Conservation (phyloP, 2,113 vertebrate species). For the Phalacrocorax pelagicus region DNA sequence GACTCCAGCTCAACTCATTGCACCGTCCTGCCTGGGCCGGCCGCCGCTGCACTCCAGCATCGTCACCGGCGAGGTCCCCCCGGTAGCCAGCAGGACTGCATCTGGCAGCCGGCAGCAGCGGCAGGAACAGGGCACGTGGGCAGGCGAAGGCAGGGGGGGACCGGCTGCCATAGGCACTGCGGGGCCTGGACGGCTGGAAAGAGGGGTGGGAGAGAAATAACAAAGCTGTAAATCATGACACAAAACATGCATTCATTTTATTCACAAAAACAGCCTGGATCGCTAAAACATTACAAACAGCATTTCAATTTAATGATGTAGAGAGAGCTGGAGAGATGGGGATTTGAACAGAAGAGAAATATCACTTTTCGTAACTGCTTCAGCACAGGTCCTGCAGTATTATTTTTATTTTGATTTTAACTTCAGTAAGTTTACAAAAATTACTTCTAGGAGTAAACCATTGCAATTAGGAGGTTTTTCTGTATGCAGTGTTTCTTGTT, state of each 20-base stretch:
- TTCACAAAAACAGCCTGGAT: constrained; percentile 99
- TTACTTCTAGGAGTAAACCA: constrained; percentile 70
- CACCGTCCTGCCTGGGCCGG: background rate
- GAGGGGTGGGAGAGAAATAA: constrained; percentile 81
- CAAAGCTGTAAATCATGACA: constrained; percentile 88
- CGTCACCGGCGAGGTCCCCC: background rate
- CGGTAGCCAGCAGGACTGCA: background rate
- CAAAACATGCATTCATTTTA: constrained; percentile 99
- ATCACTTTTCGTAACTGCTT: constrained; percentile 57
- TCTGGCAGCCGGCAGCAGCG: background rate
- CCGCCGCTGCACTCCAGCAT: fast-evolving
- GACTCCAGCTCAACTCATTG: background rate
- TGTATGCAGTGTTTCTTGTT: constrained; percentile 51
- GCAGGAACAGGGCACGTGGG: fast-evolving
- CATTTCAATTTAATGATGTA: constrained; percentile 90
- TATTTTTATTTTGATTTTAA: constrained; percentile 55
- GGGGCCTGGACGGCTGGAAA: background rate
- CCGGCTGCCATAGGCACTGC: fast-evolving
- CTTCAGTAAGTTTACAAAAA: constrained; percentile 68
- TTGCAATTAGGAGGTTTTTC: constrained; percentile 62
- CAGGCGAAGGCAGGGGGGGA: background rate
- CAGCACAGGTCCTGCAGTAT: constrained; percentile 65
- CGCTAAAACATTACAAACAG: constrained; percentile 99
- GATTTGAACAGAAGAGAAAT: constrained; percentile 65
- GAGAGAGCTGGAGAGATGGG: constrained; percentile 71